Percentiles rank a stretch among this genome's conserved stretches.
Evolutionary conservation across 2,888 invertebrate species (phyloP).

Genomic region (Drosophila aldrichi): DNA sequence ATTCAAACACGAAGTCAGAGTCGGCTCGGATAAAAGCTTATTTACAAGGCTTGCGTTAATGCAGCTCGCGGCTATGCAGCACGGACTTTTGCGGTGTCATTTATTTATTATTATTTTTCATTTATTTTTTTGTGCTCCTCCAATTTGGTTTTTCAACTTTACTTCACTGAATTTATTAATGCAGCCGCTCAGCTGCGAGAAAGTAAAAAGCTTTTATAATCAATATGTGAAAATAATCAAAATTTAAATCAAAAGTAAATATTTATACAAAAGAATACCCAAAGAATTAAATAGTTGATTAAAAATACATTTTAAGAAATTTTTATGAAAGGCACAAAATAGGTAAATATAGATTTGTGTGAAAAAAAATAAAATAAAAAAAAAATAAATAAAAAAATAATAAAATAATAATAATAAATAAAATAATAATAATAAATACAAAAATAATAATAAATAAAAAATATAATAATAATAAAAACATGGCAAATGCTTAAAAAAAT

Average conservation of each 20-base stretch:
- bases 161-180: slow-evolving; percentile 32
- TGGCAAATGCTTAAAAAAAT: too few relatives aligned
- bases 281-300: not conserved
- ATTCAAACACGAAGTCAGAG: slow-evolving; percentile 49
- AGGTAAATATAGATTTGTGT: not conserved
- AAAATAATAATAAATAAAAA: too few relatives aligned
- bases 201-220: not conserved
- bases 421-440: too few relatives aligned
- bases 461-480: too few relatives aligned
- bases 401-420: too few relatives aligned
- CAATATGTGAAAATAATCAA: not conserved
- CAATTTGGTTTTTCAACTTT: slow-evolving; percentile 1
- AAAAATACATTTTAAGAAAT: not conserved
- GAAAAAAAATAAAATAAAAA: too few relatives aligned
- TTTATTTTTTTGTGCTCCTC: not conserved
- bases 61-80: slow-evolving; percentile 75
- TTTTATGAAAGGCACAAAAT: not conserved
- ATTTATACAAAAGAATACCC: too few relatives aligned
- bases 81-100: slow-evolving; percentile 61
- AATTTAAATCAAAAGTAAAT: not conserved
- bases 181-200: not conserved
- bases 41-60: slow-evolving; percentile 76
- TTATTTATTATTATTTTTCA: slow-evolving; percentile 20
- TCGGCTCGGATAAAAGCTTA: slow-evolving; percentile 68
- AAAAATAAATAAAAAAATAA: too few relatives aligned